phyloP scores from a whole-genome alignment of 2,797 vertebrate genomes.

The Melanitta fusca region DNA sequence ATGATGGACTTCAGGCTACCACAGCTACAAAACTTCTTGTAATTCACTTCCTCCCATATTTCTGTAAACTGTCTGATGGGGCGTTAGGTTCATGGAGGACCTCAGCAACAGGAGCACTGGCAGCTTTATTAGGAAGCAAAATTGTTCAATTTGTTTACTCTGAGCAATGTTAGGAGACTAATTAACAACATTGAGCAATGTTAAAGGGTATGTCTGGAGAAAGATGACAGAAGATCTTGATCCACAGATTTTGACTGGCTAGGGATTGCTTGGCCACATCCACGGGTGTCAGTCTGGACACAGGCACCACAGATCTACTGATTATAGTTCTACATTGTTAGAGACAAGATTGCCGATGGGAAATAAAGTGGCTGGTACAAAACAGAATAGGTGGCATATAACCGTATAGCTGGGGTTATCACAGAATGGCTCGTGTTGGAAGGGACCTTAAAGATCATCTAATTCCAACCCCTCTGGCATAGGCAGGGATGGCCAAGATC shows the following conservation, averaged over 20 bases:
- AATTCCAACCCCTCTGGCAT: too few species aligned
- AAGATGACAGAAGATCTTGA: not conserved
- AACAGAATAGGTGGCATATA: not conserved
- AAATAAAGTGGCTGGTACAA: not conserved
- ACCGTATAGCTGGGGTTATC: not conserved
- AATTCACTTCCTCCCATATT: not conserved
- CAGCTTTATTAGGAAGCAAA: not conserved
- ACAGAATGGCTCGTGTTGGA: too few species aligned
- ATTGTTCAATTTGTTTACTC: not conserved
- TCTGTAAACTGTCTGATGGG: not conserved
- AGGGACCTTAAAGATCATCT: too few species aligned
- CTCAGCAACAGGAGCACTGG: not conserved
- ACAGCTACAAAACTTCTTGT: not conserved
- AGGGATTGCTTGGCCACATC: not conserved
- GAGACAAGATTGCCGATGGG: not conserved
- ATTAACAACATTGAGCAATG: not conserved
- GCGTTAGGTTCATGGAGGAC: not conserved
- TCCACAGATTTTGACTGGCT: not conserved
- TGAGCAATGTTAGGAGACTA: not conserved
- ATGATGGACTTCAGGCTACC: not conserved
- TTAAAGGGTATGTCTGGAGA: not conserved
- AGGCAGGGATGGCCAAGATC: too few species aligned
- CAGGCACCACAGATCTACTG: accelerated
- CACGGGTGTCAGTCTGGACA: not conserved
- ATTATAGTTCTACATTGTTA: not conserved